These are phyloP conservation scores for Vulpes lagopus DNA, from an alignment of 2,113 vertebrate genomes.

Conservation along the genomic window DNA sequence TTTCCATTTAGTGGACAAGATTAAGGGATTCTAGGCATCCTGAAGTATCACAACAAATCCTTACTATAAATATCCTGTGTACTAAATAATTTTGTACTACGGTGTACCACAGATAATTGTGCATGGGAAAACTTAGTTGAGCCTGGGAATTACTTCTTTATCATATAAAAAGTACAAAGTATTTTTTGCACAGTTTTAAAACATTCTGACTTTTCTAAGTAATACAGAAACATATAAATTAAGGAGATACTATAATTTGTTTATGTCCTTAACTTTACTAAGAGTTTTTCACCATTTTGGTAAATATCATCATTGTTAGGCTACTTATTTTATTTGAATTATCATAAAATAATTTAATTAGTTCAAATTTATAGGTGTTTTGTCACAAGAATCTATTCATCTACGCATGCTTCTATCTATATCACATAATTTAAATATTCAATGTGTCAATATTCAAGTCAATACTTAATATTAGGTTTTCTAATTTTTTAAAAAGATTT, in stretches of 20 bases:
- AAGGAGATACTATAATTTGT: neutral
- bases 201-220: neutral
- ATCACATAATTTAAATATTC: neutral
- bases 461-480: neutral
- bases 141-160: neutral
- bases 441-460: neutral
- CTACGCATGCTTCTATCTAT: neutral
- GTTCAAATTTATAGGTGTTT: neutral
- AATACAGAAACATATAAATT: neutral
- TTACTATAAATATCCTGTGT: neutral
- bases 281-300: neutral
- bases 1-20: neutral
- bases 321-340: slow-evolving; percentile 18
- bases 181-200: neutral
- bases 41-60: neutral
- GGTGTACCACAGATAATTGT: neutral
- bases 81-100: neutral
- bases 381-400: neutral
- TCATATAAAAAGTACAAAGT: neutral
- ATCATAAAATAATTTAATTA: neutral
- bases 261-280: neutral
- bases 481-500: neutral
- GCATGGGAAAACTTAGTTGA: neutral
- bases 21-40: neutral
- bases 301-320: neutral